Percentiles rank a stretch among this genome's conserved stretches.
Evolutionary conservation across 64 coral and sea anemone genomes (phyloP).

Genomic region (Stichodactyla helianthus): DNA sequence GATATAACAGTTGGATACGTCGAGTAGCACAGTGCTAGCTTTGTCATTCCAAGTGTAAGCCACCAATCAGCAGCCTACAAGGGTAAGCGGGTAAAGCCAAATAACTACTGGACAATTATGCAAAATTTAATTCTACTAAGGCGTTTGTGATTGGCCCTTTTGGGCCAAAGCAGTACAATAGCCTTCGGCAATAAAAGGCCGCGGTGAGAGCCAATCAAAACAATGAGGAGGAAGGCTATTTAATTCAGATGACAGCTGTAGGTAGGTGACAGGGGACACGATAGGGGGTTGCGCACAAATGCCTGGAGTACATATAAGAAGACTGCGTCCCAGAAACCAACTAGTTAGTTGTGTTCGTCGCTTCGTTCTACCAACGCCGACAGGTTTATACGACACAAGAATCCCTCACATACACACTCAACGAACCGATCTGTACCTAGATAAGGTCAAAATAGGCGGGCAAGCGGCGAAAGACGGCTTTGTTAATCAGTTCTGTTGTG

Average conservation of each 20-base stretch:
- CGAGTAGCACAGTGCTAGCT: slow-evolving; percentile 23
- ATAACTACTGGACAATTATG: slow-evolving; percentile 84
- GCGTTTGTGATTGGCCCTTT: slow-evolving; percentile 48
- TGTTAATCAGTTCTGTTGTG: slow-evolving; percentile 96
- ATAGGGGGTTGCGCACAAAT: slow-evolving; percentile 70
- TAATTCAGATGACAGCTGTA: slow-evolving; percentile 97
- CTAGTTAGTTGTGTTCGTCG: background rate
- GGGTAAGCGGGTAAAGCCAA: slow-evolving; percentile 46
- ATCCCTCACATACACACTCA: background rate
- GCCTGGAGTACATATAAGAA: slow-evolving; percentile 75
- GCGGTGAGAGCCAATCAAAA: slow-evolving; percentile 71
- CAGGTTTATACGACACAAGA: background rate
- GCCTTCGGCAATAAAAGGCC: slow-evolving; percentile 65
- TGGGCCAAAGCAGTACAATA: slow-evolving; percentile 47
- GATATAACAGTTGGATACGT: slow-evolving; percentile 71
- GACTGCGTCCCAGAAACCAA: background rate
- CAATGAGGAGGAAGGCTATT: slow-evolving; percentile 67
- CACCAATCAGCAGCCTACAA: slow-evolving; percentile 35
- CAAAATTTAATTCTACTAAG: slow-evolving; percentile 51
- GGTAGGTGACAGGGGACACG: slow-evolving; percentile 52
- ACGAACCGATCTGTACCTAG: background rate
- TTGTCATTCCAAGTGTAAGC: background rate
- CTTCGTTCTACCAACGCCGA: background rate
- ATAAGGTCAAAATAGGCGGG: slow-evolving; percentile 69
- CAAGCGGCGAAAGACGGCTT: slow-evolving; percentile 49